A percentile compares a stretch with the other conserved stretches of the same genome.
Evolutionary conservation across 2,113 vertebrate genomes (phyloP).

Genomic region (Albula glossodonta): DNA sequence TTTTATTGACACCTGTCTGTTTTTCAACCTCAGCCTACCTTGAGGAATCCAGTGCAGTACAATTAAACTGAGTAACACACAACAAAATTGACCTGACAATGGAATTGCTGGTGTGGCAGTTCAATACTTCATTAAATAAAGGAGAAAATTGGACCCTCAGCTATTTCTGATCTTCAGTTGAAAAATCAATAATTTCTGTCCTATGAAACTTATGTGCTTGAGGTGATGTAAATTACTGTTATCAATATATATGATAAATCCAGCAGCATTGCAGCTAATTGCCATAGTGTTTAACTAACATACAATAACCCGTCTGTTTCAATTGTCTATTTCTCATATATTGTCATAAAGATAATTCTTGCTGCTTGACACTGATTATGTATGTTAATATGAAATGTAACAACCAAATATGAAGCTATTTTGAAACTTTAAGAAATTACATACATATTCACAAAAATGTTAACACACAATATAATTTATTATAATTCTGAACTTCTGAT

Average conservation of each 20-base stretch:
- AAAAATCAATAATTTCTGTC: background rate
- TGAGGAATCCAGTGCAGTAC: background rate
- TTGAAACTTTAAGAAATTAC: background rate
- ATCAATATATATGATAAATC: background rate
- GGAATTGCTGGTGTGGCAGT: background rate
- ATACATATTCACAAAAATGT: background rate
- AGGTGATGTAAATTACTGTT: background rate
- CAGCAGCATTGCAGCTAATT: background rate
- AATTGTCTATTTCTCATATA: too few relatives aligned
- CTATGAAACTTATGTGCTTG: background rate
- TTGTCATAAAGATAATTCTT: too few relatives aligned
- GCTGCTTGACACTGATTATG: too few relatives aligned
- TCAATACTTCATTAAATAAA: background rate
- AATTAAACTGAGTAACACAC: background rate
- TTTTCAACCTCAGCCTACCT: background rate
- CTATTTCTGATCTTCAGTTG: background rate
- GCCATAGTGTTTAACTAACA: too few relatives aligned
- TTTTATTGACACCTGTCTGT: conserved; percentile 15
- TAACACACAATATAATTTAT: background rate
- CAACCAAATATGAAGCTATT: too few relatives aligned
- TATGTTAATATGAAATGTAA: too few relatives aligned
- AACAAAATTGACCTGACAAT: background rate
- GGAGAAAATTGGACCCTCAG: background rate
- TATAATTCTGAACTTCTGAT: background rate
- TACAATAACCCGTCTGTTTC: too few relatives aligned